These are phyloP conservation scores for Nannospalax galili DNA, from an alignment of 2,113 vertebrate genomes.

Conservation along the genomic window DNA sequence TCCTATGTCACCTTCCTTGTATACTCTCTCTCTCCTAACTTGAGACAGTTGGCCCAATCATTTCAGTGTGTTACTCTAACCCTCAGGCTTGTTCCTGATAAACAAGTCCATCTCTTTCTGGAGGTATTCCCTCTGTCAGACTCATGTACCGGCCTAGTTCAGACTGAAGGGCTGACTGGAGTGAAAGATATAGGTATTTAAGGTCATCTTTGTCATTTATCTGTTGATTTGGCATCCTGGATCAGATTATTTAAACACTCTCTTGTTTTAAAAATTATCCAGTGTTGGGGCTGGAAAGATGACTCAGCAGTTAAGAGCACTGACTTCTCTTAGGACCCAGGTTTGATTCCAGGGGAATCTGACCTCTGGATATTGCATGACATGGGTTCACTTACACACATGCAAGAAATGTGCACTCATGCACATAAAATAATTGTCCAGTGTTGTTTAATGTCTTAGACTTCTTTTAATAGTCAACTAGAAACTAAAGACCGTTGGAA, in stretches of 20 bases:
- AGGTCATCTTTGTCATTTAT: constrained; percentile 20
- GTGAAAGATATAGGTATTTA: constrained; percentile 11
- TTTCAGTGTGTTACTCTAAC: constrained; percentile 24
- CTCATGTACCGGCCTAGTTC: background rate
- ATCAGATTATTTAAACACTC: background rate
- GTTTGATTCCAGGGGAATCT: too few species aligned
- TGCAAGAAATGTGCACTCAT: too few species aligned
- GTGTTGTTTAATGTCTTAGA: background rate
- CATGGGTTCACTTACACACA: too few species aligned
- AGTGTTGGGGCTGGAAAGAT: too few species aligned
- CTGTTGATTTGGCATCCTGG: background rate
- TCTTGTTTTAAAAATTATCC: background rate
- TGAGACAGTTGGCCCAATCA: background rate
- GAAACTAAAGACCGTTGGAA: background rate
- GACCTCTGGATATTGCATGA: too few species aligned
- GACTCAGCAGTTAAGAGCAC: too few species aligned
- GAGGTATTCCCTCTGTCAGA: background rate
- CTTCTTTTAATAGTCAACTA: constrained; percentile 24
- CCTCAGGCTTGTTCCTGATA: background rate
- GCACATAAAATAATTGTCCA: too few species aligned
- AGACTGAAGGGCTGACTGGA: constrained; percentile 28
- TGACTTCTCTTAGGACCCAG: too few species aligned
- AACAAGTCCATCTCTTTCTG: constrained; percentile 25
- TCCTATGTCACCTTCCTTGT: background rate
- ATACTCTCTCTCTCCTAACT: background rate